Evolutionary conservation across 2,113 vertebrate genomes (phyloP), one percentile per base, ranked within the genome.

Genomic region (Artemisiospiza belli): DNA sequence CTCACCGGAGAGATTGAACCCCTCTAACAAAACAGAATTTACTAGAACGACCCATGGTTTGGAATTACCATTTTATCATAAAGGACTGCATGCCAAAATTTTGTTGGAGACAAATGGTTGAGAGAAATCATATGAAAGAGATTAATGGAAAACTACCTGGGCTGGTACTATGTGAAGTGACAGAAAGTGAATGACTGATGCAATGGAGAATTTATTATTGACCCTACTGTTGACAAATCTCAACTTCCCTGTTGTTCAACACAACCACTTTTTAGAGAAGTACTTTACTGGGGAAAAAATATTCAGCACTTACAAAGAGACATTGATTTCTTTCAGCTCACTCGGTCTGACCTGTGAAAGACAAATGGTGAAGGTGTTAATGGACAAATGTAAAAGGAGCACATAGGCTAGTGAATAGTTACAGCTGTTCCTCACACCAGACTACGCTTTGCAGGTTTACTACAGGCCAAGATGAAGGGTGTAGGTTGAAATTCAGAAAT

Each of bases 311-410:
- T 81, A 83, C 33, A 95, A 79, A 88, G 72, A 90, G 51, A 52
- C 67, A 86, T 89, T 93, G 92, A 83, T 95, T 95, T 90, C 35
- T 93, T 55, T 87, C 51, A 59, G 4, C 6, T 85, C 16, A 14
- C 79, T 80, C 67, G 35, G 33, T 69, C 54, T 81, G 80, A 76
- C 44, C 41, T 86, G 23, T 15, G 69, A 89, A 95, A 93, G 72
- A 88, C 55, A 92, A 96, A 95, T 77, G 61, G 49, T 39, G 94
- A 94, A 87, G 66, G 22, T 86, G 55, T 58, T 78, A 87, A 87
- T 82, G 58, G 58, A 57, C 37, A 91, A 83, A 72, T 21, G 46
- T 55, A 67, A 77, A 91, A 86, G 21, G 27, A 87, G 4, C 15
- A 47, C 0, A 0, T 30, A 74, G 52, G 46, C 33, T 76, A 58